Evolutionary conservation across 2,888 invertebrate genomes (phyloP).

Genomic region (Plagiodera versicolora): DNA sequence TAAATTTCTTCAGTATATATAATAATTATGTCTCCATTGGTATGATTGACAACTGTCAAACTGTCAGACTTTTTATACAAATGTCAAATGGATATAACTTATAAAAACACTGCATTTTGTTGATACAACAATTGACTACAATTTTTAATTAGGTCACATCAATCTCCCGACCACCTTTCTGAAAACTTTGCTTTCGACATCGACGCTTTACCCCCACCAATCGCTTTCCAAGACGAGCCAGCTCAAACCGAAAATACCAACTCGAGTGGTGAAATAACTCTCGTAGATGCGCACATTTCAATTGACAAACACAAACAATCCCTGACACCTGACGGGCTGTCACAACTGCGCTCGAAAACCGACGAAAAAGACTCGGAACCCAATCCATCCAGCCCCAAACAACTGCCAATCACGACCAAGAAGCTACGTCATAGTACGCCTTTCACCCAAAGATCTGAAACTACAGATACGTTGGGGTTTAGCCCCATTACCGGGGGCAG

Average conservation of each 20-base stretch:
- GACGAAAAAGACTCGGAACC: background rate
- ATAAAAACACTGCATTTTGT: too few relatives aligned
- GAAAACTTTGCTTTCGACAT: conserved; percentile 23
- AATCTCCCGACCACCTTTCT: background rate
- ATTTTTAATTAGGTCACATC: background rate
- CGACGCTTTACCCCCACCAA: conserved; percentile 35
- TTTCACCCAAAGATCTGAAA: background rate
- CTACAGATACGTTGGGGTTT: background rate
- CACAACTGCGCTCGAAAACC: background rate
- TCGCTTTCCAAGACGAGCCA: conserved; percentile 32
- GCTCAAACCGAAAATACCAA: background rate
- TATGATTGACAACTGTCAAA: too few relatives aligned
- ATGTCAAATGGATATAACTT: too few relatives aligned
- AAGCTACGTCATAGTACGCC: background rate
- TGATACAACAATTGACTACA: too few relatives aligned
- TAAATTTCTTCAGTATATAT: too few relatives aligned
- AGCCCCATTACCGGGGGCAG: conserved; percentile 29
- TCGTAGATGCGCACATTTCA: conserved; percentile 2
- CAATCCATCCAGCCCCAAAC: too few relatives aligned
- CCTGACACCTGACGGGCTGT: conserved; percentile 10
- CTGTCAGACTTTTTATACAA: too few relatives aligned
- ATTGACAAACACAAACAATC: conserved; percentile 8
- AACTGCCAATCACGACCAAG: too few relatives aligned
- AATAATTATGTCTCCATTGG: too few relatives aligned
- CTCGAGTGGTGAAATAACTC: conserved; percentile 13